Conservation (phyloP, 2,797 vertebrate genomes). For the Sebastes iracundus region DNA sequence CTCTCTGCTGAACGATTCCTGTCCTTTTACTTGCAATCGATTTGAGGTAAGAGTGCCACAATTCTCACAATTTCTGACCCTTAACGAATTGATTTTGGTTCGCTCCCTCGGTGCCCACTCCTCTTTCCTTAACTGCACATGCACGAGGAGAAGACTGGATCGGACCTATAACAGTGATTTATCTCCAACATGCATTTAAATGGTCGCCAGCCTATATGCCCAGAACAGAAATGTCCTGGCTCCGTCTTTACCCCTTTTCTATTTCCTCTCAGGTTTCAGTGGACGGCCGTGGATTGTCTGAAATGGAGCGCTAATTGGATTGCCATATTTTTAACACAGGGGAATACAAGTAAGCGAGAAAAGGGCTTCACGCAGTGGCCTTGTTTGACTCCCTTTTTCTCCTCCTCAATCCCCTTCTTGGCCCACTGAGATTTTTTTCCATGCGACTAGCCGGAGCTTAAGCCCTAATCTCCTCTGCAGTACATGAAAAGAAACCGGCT, state of each 20-base stretch:
- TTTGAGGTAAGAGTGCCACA: slow-evolving; percentile 5
- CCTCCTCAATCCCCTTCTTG: slow-evolving; percentile 57
- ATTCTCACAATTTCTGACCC: slow-evolving; percentile 26
- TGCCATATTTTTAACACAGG: slow-evolving; percentile 65
- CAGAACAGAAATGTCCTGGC: slow-evolving; percentile 43
- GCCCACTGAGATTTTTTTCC: slow-evolving; percentile 52
- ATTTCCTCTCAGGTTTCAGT: slow-evolving; percentile 28
- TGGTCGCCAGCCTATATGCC: background rate
- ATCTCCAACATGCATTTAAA: slow-evolving; percentile 23
- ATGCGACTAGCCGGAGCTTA: slow-evolving; percentile 57
- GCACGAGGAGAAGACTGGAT: background rate
- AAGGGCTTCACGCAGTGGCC: slow-evolving; percentile 47
- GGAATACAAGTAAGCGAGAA: slow-evolving; percentile 60
- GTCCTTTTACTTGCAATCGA: slow-evolving; percentile 6
- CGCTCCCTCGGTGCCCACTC: background rate
- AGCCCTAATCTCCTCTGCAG: slow-evolving; percentile 69
- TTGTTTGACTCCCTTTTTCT: slow-evolving; percentile 57
- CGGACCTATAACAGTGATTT: slow-evolving; percentile 32
- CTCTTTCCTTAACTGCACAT: slow-evolving; percentile 9
- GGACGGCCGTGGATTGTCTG: slow-evolving; percentile 29
- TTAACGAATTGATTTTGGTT: slow-evolving; percentile 12
- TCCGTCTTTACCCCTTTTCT: background rate
- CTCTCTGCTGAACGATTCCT: slow-evolving; percentile 12
- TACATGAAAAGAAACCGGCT: slow-evolving; percentile 66
- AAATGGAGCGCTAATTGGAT: slow-evolving; percentile 75